These are phyloP conservation scores for Carabus problematicus DNA, from an alignment of 2,888 invertebrate species.

Conservation along the genomic window DNA sequence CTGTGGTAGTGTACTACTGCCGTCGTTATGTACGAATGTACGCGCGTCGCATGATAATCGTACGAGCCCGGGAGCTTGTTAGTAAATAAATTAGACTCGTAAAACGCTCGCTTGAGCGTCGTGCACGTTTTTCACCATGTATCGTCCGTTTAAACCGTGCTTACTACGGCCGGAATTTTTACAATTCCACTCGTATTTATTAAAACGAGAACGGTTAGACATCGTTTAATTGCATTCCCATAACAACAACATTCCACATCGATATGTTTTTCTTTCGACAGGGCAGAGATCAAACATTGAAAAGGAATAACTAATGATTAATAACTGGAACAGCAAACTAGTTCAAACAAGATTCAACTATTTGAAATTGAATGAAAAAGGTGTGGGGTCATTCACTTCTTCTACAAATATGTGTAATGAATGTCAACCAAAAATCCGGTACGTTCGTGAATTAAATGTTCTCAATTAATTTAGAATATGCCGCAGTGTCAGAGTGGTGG, in stretches of 20 bases:
- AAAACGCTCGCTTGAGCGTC: constrained; percentile 17
- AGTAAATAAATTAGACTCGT: constrained; percentile 23
- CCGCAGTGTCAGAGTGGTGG: constrained; percentile 7
- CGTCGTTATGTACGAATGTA: background rate
- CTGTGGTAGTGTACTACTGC: background rate
- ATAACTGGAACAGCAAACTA: too few relatives aligned
- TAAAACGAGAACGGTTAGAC: too few relatives aligned
- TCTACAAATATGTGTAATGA: constrained; percentile 19
- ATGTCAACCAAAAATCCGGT: constrained; percentile 8
- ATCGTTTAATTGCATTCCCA: too few relatives aligned
- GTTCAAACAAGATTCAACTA: too few relatives aligned
- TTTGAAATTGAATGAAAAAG: too few relatives aligned
- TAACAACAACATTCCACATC: too few relatives aligned
- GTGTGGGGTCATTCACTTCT: too few relatives aligned
- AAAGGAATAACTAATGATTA: too few relatives aligned
- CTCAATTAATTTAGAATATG: constrained; percentile 16
- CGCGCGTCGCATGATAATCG: constrained; percentile 14
- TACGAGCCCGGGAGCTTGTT: constrained; percentile 3
- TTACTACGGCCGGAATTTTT: too few relatives aligned
- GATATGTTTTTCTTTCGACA: too few relatives aligned
- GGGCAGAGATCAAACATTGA: too few relatives aligned
- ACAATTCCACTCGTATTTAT: too few relatives aligned
- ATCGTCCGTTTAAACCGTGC: background rate
- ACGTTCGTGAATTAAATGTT: constrained; percentile 10
- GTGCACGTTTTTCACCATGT: background rate